A percentile compares a stretch with the other conserved stretches of the same genome.
Evolutionary conservation across 2,113 vertebrate species (phyloP).

Genomic region (Entomyzon cyanotis): DNA sequence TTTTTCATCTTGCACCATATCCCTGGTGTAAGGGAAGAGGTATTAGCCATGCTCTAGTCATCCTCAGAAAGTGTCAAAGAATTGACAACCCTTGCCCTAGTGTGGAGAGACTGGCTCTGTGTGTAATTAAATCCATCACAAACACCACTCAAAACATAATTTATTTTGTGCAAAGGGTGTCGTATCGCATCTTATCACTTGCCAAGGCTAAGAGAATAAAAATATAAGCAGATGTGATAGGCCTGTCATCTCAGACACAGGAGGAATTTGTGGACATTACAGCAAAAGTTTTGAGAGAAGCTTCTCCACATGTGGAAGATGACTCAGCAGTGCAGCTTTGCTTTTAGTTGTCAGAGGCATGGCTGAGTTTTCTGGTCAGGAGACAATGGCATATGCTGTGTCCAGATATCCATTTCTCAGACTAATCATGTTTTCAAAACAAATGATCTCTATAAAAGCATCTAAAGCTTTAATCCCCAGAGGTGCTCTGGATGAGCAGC

Average conservation of each 20-base stretch:
- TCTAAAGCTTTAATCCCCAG: not conserved
- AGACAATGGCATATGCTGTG: not conserved
- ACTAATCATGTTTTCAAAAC: not conserved
- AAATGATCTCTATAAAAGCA: not conserved
- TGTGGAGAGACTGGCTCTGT: not conserved
- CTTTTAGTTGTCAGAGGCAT: not conserved
- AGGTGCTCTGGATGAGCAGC: not conserved
- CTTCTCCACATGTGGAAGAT: not conserved
- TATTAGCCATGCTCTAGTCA: constrained; percentile 1
- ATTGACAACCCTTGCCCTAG: constrained; percentile 7
- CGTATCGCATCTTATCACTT: not conserved
- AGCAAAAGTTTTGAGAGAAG: not conserved
- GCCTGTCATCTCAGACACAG: not conserved
- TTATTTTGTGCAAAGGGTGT: constrained; percentile 45
- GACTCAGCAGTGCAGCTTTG: not conserved
- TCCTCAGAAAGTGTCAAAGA: constrained; percentile 16
- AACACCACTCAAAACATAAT: constrained; percentile 21
- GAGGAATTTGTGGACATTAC: not conserved
- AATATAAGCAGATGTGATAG: not conserved
- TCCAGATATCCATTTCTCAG: not conserved
- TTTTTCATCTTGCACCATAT: not conserved
- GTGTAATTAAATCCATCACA: constrained; percentile 58
- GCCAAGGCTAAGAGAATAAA: constrained; percentile 35
- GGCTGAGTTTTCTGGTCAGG: not conserved
- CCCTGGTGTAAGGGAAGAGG: not conserved